Evolutionary conservation across 1,140 invertebrate genomes (phyloP).

Genomic region (Drosophila willistoni): DNA sequence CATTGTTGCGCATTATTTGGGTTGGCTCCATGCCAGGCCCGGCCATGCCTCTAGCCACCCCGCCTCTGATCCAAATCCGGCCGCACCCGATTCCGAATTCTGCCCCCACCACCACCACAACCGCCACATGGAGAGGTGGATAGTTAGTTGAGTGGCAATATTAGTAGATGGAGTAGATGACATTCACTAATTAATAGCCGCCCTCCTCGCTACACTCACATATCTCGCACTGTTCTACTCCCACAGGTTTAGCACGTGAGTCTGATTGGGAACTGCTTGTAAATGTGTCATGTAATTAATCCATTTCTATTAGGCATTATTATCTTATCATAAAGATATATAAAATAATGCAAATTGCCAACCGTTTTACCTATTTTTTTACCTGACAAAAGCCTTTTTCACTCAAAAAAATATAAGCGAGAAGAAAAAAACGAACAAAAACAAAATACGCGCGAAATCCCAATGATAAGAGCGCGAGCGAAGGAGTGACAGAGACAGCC

Average conservation of each 20-base stretch:
- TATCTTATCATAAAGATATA: constrained; percentile 12
- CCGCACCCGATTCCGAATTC: not conserved
- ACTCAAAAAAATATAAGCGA: constrained; percentile 5
- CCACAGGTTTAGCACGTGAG: constrained; percentile 14
- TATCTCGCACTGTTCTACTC: not conserved
- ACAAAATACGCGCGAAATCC: constrained; percentile 19
- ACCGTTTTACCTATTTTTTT: not conserved
- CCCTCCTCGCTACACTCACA: not conserved
- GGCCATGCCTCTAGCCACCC: not conserved
- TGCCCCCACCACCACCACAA: not conserved
- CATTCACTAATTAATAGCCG: not conserved
- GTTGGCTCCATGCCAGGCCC: constrained; percentile 42
- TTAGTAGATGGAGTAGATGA: not conserved
- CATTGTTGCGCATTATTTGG: constrained; percentile 51
- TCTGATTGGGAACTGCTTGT: constrained; percentile 8
- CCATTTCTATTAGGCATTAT: constrained; percentile 1
- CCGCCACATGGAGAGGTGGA: not conserved
- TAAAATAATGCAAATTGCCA: constrained; percentile 13
- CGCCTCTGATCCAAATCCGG: not conserved
- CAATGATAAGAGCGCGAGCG: constrained; percentile 14
- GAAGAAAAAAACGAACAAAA: not conserved
- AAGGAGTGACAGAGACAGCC: not conserved
- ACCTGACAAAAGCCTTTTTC: constrained; percentile 12
- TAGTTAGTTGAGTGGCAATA: not conserved
- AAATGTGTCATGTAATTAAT: constrained; percentile 23